A percentile compares a stretch with the other conserved stretches of the same genome.
Evolutionary conservation across 2,113 vertebrate species (phyloP).

Genomic region (Phalacrocorax aristotelis): DNA sequence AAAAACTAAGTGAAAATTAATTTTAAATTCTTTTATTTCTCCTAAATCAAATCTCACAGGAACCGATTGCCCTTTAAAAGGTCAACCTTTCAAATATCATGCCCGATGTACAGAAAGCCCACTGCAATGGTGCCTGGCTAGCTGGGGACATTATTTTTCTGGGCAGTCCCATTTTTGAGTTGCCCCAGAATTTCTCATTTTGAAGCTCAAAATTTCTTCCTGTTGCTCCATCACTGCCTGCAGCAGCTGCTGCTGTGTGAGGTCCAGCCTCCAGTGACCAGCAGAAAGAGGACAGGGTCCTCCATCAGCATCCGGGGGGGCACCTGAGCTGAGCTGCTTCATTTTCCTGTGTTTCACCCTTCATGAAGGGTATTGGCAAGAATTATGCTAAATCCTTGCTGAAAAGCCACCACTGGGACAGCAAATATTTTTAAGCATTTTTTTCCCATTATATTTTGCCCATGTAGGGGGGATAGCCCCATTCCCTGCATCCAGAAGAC

Average conservation of each 20-base stretch:
- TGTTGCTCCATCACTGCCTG: fast-evolving
- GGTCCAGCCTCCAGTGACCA: neutral
- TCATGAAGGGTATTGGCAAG: fast-evolving
- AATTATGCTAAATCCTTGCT: neutral
- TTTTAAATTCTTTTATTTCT: conserved; percentile 10
- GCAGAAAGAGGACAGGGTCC: neutral
- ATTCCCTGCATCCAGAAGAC: neutral
- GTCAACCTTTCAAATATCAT: neutral
- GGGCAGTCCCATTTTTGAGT: neutral
- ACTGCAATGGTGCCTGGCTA: fast-evolving
- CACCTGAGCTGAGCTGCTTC: neutral
- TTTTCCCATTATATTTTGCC: neutral
- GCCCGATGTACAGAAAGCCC: neutral
- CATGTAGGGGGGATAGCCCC: fast-evolving
- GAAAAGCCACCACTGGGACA: neutral
- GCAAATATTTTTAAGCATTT: fast-evolving
- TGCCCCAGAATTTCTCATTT: neutral
- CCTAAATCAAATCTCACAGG: neutral
- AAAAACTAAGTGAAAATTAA: neutral
- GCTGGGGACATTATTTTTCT: neutral
- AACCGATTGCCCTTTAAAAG: conserved; percentile 6
- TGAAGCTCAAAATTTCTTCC: neutral
- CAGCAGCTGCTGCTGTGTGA: fast-evolving
- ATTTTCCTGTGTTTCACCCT: neutral
- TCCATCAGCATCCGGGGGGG: fast-evolving